Evolutionary conservation across 1,140 invertebrate genomes (phyloP), one percentile per base, ranked within the genome.

Genomic region (Xylocopa sonorina): DNA sequence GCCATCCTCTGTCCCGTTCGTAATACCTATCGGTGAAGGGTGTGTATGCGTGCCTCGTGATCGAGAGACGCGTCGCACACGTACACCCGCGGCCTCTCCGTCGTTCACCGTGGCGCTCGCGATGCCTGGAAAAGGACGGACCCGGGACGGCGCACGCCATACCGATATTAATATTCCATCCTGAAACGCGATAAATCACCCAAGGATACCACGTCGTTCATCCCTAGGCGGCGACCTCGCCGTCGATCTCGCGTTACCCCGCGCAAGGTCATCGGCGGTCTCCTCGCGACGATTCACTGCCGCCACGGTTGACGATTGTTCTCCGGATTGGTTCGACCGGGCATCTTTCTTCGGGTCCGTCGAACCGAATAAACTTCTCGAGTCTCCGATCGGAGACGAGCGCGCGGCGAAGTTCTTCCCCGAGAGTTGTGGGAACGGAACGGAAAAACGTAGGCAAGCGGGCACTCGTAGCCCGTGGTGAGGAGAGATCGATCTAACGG

Each of bases 1-100:
- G 91, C 92, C 88, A 92, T 92, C 91, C 89, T 90, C 91, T 91
- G 91, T 92, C 92, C 90, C 90, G 90, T 92, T 91, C 88, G 90
- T 91, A 91, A 91, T 92, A 89, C 87, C 85, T 88, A 88, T 88
- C 62, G 78, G 57, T n/a, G n/a, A 74, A 69, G 83, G 63, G 62
- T 58, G 81, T 67, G 73, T n/a, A n/a, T 74, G 43, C 60, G 32
- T 72, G 63, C 55, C 75, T 79, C 62, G 72, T 64, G 58, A 63
- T 68, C 57, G 27, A 24, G 58, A 24, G 29, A 51, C 21, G 63
- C 38, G 41, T 67, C n/a, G 76, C 83, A 53, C 64, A 53, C 57
- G 62, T 74, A 80, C 7, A 48, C 9, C 3, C n/a, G 12, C 0
- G 2, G 3, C n/a, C 14, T 16, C 12, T 21, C 12, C 12, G 16